Base-by-base conservation (phyloP, 2,888 invertebrate species). In the Lasioglossum villosulum region DNA sequence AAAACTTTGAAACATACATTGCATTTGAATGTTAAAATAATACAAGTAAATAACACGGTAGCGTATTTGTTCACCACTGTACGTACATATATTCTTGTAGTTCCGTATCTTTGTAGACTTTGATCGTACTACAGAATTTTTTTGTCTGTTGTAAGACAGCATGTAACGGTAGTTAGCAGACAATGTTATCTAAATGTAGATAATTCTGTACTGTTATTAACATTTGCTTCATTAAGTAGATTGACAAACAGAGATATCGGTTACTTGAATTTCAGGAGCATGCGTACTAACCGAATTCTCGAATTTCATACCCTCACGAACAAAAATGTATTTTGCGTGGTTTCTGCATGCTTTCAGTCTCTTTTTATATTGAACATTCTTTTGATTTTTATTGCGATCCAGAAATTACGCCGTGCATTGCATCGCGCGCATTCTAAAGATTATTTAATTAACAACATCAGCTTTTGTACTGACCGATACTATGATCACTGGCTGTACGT, bases 401-500 rank as follows among this genome's bases (percentile, higher is more conserved):
- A 70, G 14, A 37, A 39, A 39, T 39, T n/a, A 37, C 14, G n/a
- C 14, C 14, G 14, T 12, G 14, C 12, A n/a, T 23, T 39, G 70
- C 12, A 39, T 39, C 0, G 27, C 12, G 39, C 1, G 12, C 19
- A 34, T 66, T 68, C 68, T 68, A 6, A 39, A 37, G 19, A 37
- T 37, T n/a, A 68, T 37, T 39, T 37, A 37, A 68, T 68, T 68
- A 39, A 39, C 37, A 39, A 34, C 1, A 14, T 27, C 37, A 39
- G 37, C 37, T 68, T 68, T n/a, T 12, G 10, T 37, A 39, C n/a
- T 19, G 10, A 34, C 8, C 12, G 3, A 10, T 4, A 37, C 23
- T 12, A 39, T 37, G 39, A 78, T 83, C 76, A 59, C 66, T 34
- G 80, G 72, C 80, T 52, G 42, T 45, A 19, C 48, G n/a, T 23